Evolutionary conservation across 2,797 vertebrate species (phyloP), one percentile per base, ranked within the genome.

Genomic region (Mycteria americana): DNA sequence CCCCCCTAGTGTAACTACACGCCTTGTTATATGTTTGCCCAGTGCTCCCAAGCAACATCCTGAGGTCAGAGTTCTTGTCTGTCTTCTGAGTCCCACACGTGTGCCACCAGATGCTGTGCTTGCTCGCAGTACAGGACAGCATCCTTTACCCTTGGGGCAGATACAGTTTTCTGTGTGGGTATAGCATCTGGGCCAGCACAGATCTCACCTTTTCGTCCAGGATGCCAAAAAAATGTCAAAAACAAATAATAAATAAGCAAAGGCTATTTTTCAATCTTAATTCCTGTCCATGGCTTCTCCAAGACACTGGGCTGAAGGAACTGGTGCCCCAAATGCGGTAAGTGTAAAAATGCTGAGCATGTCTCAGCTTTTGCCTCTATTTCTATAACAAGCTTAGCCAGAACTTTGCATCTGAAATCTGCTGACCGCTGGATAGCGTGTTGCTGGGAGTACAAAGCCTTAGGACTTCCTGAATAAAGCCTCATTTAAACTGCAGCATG

Each of bases 71-170:
- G 24, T 33, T 78, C 51, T 24, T 24, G 37, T 11, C 18, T 46
- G 0, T 18, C 33, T 78, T 33, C 31, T 78, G 62, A 3, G 3
- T 35, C 62, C 31, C 31, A 70, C 17, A 4, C 1, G 1, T 19
- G 27, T 48, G 30, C 46, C 25, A 10, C 11, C 2, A 2, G 33
- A 37, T 31, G 11, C 51, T 51, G 46, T 27, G 11, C 54, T 77
- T 23, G 21, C n/a, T 45, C 8, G 2, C 8, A 11, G 2, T 10
- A 18, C 0, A 0, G 56, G 35, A 27, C 0, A 0, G 25, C 62
- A 62, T 39, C 31, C 30, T 62, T 62, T 35, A 21, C 28, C 24
- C 35, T 60, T 59, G 35, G 35, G 24, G 57, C 57, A 80, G 24
- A 18, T 17, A 54, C 21, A 64, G 21, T 28, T 74, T 25, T 51